These are phyloP conservation scores for Polyploca ridens DNA, from an alignment of 2,888 invertebrate species.

Conservation along the genomic window DNA sequence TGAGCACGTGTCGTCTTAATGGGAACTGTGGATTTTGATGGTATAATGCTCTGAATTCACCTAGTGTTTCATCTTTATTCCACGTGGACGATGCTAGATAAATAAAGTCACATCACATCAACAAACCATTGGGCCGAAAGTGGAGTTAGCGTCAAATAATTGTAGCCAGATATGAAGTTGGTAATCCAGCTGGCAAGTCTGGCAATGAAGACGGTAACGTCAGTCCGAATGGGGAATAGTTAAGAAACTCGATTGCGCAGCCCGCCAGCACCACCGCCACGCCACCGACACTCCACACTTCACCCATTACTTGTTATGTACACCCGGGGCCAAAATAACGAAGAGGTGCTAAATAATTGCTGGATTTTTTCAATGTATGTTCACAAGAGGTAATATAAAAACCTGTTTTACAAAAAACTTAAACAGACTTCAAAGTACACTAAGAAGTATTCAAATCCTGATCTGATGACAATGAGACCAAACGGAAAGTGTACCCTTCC, in stretches of 20 bases:
- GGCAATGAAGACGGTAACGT: constrained; percentile 26
- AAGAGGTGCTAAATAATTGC: no score
- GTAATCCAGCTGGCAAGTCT: constrained; percentile 7
- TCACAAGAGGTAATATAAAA: no score
- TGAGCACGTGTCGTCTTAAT: no score
- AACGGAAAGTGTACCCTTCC: no score
- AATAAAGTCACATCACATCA: neutral
- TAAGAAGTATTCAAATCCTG: no score
- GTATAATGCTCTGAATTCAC: no score
- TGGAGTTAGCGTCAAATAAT: constrained; percentile 9
- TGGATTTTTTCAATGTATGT: no score
- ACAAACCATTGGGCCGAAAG: neutral
- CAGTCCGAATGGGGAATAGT: constrained; percentile 35
- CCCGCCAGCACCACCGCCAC: constrained; percentile 19
- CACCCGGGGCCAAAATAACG: neutral
- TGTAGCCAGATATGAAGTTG: constrained; percentile 6
- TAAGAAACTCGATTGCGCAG: constrained; percentile 37
- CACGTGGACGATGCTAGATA: neutral
- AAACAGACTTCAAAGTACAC: no score
- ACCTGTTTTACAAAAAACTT: no score
- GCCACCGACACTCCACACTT: constrained; percentile 33
- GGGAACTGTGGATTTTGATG: no score
- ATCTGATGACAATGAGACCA: no score
- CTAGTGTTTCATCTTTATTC: no score
- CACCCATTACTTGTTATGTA: constrained; percentile 27